Conservation (phyloP, 1,140 invertebrate genomes). For the Acromyrmex echinatior region DNA sequence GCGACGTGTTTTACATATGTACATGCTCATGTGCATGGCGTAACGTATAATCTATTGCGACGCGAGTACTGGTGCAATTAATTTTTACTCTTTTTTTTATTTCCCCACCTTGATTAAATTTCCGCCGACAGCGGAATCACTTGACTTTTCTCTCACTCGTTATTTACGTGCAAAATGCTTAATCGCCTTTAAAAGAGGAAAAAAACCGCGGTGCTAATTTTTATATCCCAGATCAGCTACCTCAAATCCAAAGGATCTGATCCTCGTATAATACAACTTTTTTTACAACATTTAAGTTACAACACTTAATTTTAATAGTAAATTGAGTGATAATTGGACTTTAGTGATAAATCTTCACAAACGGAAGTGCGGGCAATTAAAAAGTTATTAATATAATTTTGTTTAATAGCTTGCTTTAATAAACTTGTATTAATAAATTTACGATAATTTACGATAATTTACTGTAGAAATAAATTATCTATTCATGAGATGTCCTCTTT, state of each 20-base stretch:
- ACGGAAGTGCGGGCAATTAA: not conserved
- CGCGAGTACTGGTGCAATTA: not conserved
- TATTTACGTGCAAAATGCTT: constrained; percentile 42
- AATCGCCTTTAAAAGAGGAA: constrained; percentile 41
- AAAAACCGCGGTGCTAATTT: constrained; percentile 9
- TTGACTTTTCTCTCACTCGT: constrained; percentile 34
- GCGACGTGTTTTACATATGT: not conserved
- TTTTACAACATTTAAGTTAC: not conserved
- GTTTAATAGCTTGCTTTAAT: not conserved
- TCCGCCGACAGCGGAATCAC: constrained; percentile 38
- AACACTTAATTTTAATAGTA: not conserved
- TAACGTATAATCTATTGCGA: constrained; percentile 33
- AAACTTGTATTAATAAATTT: not conserved
- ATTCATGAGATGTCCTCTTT: not conserved
- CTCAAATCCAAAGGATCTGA: not conserved
- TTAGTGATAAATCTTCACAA: not conserved
- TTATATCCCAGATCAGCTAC: constrained; percentile 2
- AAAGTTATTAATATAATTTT: not conserved
- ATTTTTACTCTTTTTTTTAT: constrained; percentile 46
- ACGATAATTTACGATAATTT: not conserved
- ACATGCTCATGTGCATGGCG: not conserved
- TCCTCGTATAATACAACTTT: not conserved
- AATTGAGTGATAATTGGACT: not conserved
- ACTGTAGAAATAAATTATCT: not conserved
- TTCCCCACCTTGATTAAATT: constrained; percentile 49